These are phyloP conservation scores for Rostratula benghalensis DNA, from an alignment of 2,113 vertebrate species.

Conservation along the genomic window DNA sequence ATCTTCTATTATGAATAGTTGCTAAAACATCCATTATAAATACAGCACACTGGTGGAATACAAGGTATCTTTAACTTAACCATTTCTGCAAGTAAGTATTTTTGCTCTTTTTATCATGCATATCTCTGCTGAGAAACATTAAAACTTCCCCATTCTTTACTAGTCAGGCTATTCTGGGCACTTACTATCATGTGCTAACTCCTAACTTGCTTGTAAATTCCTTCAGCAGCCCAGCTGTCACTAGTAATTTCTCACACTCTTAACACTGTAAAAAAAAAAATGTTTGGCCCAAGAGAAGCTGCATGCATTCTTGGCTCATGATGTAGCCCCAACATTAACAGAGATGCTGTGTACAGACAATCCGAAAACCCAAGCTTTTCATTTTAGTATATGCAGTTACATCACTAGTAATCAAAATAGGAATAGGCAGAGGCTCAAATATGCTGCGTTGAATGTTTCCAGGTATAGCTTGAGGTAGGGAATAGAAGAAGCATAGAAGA, in stretches of 20 bases:
- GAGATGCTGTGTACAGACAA: background rate
- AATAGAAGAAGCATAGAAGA: background rate
- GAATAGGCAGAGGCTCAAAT: background rate
- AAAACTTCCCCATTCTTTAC: background rate
- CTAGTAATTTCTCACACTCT: background rate
- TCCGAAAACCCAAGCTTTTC: background rate
- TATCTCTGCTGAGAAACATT: background rate
- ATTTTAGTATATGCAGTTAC: background rate
- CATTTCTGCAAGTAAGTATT: background rate
- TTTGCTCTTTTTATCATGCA: background rate
- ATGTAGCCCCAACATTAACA: background rate
- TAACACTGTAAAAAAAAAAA: background rate
- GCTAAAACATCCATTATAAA: background rate
- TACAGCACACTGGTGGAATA: background rate
- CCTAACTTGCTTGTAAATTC: background rate
- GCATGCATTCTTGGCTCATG: background rate
- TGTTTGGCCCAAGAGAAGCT: background rate
- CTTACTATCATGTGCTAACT: background rate
- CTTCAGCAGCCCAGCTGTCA: background rate
- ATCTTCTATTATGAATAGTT: background rate
- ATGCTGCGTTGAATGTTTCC: background rate
- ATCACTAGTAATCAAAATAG: background rate
- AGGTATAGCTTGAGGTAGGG: background rate
- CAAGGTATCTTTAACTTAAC: background rate
- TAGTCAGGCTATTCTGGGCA: background rate